phyloP scores from a whole-genome alignment of 2,888 invertebrate species.

The Noctuana brunneofusca region DNA sequence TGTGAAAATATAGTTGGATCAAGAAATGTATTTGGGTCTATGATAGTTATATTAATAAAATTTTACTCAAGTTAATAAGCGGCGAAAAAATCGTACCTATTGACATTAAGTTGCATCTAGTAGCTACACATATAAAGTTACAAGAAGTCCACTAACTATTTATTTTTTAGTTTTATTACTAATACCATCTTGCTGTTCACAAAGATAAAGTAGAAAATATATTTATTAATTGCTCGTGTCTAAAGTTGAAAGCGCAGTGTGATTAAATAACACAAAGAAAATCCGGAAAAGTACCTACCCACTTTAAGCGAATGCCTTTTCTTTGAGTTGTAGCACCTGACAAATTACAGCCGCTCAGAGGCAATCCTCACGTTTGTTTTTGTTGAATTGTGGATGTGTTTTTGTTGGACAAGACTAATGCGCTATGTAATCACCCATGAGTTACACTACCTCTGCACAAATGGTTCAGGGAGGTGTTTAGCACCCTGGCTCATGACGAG shows the following conservation, averaged over 20 bases:
- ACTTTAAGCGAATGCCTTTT: slow-evolving; percentile 36
- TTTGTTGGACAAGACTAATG: slow-evolving; percentile 71
- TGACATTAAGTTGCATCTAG: too few relatives aligned
- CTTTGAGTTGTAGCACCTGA: slow-evolving; percentile 68
- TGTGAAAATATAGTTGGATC: too few relatives aligned
- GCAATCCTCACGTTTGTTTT: slow-evolving; percentile 79
- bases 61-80: too few relatives aligned
- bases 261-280: not conserved
- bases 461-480: not conserved
- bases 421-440: slow-evolving; percentile 58
- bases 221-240: too few relatives aligned
- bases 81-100: too few relatives aligned
- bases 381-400: slow-evolving; percentile 74
- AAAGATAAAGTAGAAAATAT: too few relatives aligned
- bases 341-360: slow-evolving; percentile 73
- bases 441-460: slow-evolving; percentile 29
- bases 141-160: too few relatives aligned
- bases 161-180: too few relatives aligned
- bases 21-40: too few relatives aligned
- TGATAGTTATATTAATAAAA: too few relatives aligned
- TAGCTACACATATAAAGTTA: too few relatives aligned
- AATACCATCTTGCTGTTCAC: too few relatives aligned
- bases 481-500: not conserved
- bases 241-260: not conserved
- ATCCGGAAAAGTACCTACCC: not conserved